phyloP scores from a whole-genome alignment of 2,113 vertebrate genomes.

The Phasianus colchicus region DNA sequence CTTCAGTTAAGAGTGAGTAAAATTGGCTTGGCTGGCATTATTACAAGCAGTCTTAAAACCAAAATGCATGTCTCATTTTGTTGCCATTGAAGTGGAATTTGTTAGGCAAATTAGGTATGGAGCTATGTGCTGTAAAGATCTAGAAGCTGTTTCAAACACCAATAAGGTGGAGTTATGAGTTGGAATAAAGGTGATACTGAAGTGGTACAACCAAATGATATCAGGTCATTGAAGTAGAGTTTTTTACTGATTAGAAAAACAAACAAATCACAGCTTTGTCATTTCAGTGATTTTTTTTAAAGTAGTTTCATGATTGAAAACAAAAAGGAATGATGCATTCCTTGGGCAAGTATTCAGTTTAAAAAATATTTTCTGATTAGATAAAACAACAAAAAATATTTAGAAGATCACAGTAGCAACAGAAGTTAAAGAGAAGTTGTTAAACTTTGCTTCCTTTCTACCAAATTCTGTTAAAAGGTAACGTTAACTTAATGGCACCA shows the following conservation, averaged over 20 bases:
- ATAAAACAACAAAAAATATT: background rate
- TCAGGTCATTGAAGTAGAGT: background rate
- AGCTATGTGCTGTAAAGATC: background rate
- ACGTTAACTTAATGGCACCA: background rate
- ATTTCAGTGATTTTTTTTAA: background rate
- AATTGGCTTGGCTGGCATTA: background rate
- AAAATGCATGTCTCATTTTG: background rate
- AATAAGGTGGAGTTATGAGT: background rate
- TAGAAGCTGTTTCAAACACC: background rate
- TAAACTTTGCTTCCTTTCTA: background rate
- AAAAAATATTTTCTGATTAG: background rate
- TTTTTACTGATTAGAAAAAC: background rate
- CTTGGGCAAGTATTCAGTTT: background rate
- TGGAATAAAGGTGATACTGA: background rate
- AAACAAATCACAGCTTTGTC: rapidly evolving
- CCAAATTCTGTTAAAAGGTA: background rate
- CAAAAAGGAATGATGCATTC: background rate
- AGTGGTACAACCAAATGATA: background rate
- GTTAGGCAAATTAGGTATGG: background rate
- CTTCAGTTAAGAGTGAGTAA: background rate
- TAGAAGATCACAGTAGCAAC: background rate
- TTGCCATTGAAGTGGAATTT: background rate
- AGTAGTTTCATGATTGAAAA: background rate
- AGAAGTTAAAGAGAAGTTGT: background rate
- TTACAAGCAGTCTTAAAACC: background rate